These are phyloP conservation scores for Anarrhichthys ocellatus DNA, from an alignment of 2,113 vertebrate genomes.

Conservation along the genomic window DNA sequence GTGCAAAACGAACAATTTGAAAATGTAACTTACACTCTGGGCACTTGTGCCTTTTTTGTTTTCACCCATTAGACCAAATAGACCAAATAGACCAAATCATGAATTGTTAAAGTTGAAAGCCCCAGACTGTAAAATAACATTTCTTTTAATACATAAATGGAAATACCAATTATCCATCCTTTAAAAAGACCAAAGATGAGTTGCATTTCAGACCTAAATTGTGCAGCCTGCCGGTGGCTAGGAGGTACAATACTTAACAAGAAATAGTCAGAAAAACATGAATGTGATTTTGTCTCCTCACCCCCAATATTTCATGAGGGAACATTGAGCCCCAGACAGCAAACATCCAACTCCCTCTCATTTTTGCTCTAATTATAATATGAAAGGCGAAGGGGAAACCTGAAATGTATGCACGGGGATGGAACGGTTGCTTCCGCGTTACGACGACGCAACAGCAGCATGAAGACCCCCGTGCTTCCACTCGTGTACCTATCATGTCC, in stretches of 20 bases:
- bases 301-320: slow-evolving; percentile 59
- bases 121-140: neutral
- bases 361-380: slow-evolving; percentile 79
- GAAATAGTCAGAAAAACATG: slow-evolving; percentile 66
- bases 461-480: slow-evolving; percentile 57
- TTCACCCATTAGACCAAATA: neutral
- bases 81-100: neutral
- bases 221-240: slow-evolving; percentile 20
- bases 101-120: neutral
- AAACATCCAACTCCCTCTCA: slow-evolving; percentile 67
- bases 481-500: slow-evolving; percentile 82
- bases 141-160: neutral
- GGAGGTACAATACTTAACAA: slow-evolving; percentile 65
- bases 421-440: slow-evolving; percentile 47
- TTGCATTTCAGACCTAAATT: slow-evolving; percentile 27
- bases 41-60: neutral
- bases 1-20: neutral
- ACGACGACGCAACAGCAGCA: slow-evolving; percentile 52
- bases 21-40: neutral
- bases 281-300: slow-evolving; percentile 60
- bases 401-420: slow-evolving; percentile 32
- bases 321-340: slow-evolving; percentile 70
- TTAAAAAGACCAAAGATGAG: slow-evolving; percentile 3
- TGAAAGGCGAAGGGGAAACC: slow-evolving; percentile 56
- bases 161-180: neutral